Conservation (phyloP, 2,113 vertebrate species). For the Pomatorhinus ruficollis region DNA sequence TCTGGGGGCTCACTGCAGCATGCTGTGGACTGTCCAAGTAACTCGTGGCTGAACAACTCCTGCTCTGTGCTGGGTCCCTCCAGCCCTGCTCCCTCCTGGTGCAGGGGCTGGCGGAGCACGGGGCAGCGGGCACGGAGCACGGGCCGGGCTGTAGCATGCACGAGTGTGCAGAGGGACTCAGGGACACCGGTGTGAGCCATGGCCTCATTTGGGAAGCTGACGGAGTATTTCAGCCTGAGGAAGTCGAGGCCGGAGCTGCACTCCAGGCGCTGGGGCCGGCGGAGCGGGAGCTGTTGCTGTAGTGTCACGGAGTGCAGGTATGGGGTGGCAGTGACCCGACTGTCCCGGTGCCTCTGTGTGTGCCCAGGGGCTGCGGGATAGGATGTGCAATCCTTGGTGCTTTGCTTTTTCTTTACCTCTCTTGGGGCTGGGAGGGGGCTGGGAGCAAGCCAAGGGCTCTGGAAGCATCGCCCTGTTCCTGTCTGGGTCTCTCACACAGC, state of each 20-base stretch:
- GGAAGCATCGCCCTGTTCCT: fast-evolving
- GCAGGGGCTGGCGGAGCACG: not conserved
- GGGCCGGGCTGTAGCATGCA: not conserved
- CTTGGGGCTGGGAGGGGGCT: not conserved
- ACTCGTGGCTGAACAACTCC: not conserved
- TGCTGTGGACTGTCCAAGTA: not conserved
- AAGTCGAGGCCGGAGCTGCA: constrained; percentile 88
- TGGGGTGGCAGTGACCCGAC: fast-evolving
- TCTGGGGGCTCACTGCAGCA: not conserved
- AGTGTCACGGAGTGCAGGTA: constrained; percentile 90
- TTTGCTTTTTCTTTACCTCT: not conserved
- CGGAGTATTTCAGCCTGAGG: constrained; percentile 89
- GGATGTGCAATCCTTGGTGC: not conserved
- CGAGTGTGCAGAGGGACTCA: not conserved
- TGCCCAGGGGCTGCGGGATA: fast-evolving
- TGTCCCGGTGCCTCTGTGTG: not conserved
- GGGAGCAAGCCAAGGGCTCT: not conserved
- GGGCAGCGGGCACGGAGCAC: not conserved
- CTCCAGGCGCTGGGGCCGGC: constrained; percentile 72
- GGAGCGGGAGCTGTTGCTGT: constrained; percentile 89
- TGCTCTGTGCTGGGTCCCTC: not conserved
- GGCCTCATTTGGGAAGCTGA: constrained; percentile 92
- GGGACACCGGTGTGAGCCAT: constrained; percentile 58
- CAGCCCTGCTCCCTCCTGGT: not conserved
- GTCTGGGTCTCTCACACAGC: not conserved